Percentiles rank a stretch among this genome's conserved stretches.
phyloP scores from a whole-genome alignment of 2,797 vertebrate species.

The Tokudaia tokunoshimensis region DNA sequence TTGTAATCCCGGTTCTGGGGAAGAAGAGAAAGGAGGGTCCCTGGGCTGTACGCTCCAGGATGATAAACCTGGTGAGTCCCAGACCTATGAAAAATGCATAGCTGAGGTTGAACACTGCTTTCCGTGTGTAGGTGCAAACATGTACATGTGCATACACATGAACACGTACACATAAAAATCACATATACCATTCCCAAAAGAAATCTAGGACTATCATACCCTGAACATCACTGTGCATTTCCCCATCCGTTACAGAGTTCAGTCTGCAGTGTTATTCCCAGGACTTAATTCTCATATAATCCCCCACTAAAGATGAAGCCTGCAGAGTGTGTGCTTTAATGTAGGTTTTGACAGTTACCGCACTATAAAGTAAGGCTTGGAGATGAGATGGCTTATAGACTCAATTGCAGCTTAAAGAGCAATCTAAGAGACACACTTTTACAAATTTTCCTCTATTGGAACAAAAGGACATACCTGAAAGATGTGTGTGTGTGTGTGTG shows the following conservation, averaged over 20 bases:
- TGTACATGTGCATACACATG: neutral
- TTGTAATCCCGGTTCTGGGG: neutral
- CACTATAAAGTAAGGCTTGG: conserved; percentile 48
- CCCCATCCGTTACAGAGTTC: neutral
- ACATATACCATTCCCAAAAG: neutral
- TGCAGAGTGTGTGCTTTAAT: conserved; percentile 24
- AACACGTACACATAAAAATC: neutral
- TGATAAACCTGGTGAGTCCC: neutral
- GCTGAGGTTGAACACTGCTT: neutral
- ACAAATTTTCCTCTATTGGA: conserved; percentile 8
- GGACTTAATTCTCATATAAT: neutral
- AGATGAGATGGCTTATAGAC: conserved; percentile 11
- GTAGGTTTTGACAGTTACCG: conserved; percentile 35
- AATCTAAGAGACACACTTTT: conserved; percentile 20
- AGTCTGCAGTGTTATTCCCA: neutral
- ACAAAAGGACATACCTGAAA: conserved; percentile 27
- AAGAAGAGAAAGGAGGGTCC: no score
- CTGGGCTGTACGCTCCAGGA: no score
- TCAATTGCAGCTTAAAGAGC: conserved; percentile 50
- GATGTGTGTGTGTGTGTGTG: no score
- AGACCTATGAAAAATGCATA: neutral
- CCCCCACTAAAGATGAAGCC: neutral
- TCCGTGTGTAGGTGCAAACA: neutral
- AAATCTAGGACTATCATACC: neutral
- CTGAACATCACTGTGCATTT: no score